Percentiles rank a stretch among this genome's conserved stretches.
Evolutionary conservation across 2,888 invertebrate species (phyloP).

Genomic region (Caenorhabditis imperialis): DNA sequence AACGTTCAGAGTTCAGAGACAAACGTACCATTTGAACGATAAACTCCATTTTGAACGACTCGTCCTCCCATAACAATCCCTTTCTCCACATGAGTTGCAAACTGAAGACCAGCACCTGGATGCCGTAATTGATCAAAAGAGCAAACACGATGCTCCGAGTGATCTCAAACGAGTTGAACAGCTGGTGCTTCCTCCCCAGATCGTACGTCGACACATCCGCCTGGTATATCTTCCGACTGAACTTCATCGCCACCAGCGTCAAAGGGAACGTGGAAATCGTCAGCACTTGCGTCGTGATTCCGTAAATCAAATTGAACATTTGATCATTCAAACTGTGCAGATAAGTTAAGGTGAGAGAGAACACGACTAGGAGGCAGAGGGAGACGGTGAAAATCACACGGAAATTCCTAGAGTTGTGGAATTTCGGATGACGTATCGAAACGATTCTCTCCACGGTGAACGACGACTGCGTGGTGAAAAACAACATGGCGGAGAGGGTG

Average conservation of each 20-base stretch:
- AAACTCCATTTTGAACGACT: slow-evolving; percentile 6
- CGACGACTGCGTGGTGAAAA: not conserved
- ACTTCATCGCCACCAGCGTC: not conserved
- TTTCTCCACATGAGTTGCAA: slow-evolving; percentile 1
- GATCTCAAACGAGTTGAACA: slow-evolving; percentile 8
- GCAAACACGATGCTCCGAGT: slow-evolving; percentile 11
- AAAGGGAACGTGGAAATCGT: slow-evolving; percentile 10
- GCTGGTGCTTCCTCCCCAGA: slow-evolving; percentile 5
- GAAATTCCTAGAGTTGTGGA: slow-evolving; percentile 1
- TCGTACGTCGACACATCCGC: slow-evolving; percentile 6
- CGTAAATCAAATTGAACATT: not conserved
- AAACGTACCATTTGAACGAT: slow-evolving; percentile 13
- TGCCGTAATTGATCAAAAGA: not conserved
- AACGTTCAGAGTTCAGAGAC: no score
- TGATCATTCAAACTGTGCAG: not conserved
- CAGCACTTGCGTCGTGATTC: slow-evolving; percentile 10
- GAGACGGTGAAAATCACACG: not conserved
- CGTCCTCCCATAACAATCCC: slow-evolving; percentile 5
- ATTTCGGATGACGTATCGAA: slow-evolving; percentile 4
- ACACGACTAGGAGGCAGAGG: not conserved
- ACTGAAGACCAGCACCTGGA: slow-evolving; percentile 1
- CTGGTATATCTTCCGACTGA: slow-evolving; percentile 3
- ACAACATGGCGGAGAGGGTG: slow-evolving; percentile 3
- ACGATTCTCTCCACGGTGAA: slow-evolving; percentile 18
- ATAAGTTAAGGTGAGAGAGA: not conserved